Evolutionary conservation across 2,113 vertebrate genomes (phyloP), one percentile per base, ranked within the genome.

Genomic region (Aldabrachelys gigantea): DNA sequence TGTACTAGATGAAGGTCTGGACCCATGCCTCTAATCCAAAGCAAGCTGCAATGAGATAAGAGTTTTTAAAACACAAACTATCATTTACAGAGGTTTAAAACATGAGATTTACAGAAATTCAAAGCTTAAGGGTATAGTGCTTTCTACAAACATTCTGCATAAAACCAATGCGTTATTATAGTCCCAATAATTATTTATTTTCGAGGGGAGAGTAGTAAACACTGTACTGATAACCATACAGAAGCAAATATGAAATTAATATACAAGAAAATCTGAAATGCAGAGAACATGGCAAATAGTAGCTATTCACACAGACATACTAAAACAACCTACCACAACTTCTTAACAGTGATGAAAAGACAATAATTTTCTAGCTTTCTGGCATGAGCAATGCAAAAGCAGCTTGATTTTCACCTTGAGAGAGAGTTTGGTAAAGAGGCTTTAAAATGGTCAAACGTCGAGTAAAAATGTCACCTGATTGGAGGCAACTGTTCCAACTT

Each of bases 41-140:
- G 41, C 22, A 47, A 16, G 13, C 4, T 47, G 27, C 41, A 47
- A 24, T 27, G 75, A 78, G 72, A 25, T 24, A 44, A 47, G 41
- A 47, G 75, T 78, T 78, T 78, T 24, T 24, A 78, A 78, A 78
- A 38, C n/a, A 38, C n/a, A 94, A 94, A 97, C 94, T 92, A 50
- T 94, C 91, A 90, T 94, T 97, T 95, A 89, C 96, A 95, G 92
- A 91, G 72, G 92, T 93, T 88, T 96, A 92, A 92, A 93, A 95
- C 95, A 95, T 84, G 89, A 95, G 93, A 89, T 96, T 94, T 96
- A 87, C 86, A 96, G 96, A 91, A 92, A 96, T 88, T 80, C 10
- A 25, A 78, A 47, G 75, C 41, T 47, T 78, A 25, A 9, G 16
- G 38, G n/a, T 13, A 44, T 25, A 25, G 24, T 25, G 38, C 17